These are phyloP conservation scores for Apeltes quadracus DNA, from an alignment of 2,113 vertebrate species.

Conservation along the genomic window DNA sequence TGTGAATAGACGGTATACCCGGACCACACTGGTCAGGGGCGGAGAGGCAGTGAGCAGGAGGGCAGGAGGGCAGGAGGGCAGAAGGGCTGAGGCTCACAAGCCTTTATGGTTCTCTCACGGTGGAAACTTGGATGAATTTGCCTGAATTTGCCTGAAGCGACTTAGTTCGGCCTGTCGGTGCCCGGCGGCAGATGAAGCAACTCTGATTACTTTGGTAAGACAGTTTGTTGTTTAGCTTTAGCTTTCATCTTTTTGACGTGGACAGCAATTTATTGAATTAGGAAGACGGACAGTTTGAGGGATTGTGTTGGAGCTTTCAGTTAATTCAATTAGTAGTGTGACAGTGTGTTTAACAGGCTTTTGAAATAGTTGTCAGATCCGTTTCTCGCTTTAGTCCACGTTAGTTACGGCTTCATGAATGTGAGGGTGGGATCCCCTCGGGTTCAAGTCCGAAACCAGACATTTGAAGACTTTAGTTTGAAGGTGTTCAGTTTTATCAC, in stretches of 20 bases:
- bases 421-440: background rate
- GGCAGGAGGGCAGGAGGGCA: constrained; percentile 32
- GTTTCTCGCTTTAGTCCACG: background rate
- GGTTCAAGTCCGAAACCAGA: background rate
- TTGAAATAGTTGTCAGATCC: background rate
- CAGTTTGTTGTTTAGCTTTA: background rate
- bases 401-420: background rate
- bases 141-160: constrained; percentile 20
- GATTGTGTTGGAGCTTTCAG: background rate
- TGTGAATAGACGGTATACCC: constrained; percentile 60
- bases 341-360: background rate
- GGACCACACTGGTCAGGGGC: constrained; percentile 31
- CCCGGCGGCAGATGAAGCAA: background rate
- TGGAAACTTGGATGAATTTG: constrained; percentile 13
- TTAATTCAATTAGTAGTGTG: background rate
- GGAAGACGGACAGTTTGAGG: background rate
- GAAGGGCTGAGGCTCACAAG: constrained; percentile 11
- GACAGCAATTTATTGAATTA: background rate
- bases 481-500: background rate
- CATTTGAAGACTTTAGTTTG: background rate
- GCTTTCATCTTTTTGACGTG: no score
- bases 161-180: constrained; percentile 4
- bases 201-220: constrained; percentile 52
- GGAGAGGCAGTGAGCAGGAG: constrained; percentile 39
- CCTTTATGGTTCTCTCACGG: constrained; percentile 1